A percentile compares a stretch with the other conserved stretches of the same genome.
phyloP scores from a whole-genome alignment of 1,140 invertebrate genomes.

The Ips nitidus region DNA sequence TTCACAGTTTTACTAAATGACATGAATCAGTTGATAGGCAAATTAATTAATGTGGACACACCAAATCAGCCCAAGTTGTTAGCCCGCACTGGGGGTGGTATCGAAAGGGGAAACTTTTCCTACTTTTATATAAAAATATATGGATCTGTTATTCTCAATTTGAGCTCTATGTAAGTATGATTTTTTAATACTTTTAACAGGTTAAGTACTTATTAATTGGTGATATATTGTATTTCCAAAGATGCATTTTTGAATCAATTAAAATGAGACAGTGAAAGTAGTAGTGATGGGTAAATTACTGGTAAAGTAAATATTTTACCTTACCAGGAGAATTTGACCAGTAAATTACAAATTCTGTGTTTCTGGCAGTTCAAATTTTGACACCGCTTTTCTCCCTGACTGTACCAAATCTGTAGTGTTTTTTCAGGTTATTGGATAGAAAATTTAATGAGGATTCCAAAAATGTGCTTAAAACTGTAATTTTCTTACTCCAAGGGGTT shows the following conservation, averaged over 20 bases:
- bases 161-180: conserved; percentile 24
- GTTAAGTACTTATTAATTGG: background rate
- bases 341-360: too few relatives aligned
- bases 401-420: too few relatives aligned
- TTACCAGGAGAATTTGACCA: too few relatives aligned
- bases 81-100: background rate
- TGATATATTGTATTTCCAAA: conserved; percentile 4
- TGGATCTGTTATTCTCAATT: conserved; percentile 20
- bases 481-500: background rate
- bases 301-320: too few relatives aligned
- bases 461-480: too few relatives aligned
- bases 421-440: too few relatives aligned
- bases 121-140: conserved; percentile 15
- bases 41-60: conserved; percentile 17
- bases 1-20: background rate
- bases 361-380: too few relatives aligned
- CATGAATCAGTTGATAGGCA: conserved; percentile 9
- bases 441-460: too few relatives aligned
- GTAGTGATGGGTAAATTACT: background rate
- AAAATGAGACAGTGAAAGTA: background rate
- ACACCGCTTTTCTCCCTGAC: too few relatives aligned
- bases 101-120: conserved; percentile 19
- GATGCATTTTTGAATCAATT: background rate
- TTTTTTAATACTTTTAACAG: background rate
- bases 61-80: conserved; percentile 11